Evolutionary conservation across 2,797 vertebrate species (phyloP).

Genomic region (Numenius phaeopus): DNA sequence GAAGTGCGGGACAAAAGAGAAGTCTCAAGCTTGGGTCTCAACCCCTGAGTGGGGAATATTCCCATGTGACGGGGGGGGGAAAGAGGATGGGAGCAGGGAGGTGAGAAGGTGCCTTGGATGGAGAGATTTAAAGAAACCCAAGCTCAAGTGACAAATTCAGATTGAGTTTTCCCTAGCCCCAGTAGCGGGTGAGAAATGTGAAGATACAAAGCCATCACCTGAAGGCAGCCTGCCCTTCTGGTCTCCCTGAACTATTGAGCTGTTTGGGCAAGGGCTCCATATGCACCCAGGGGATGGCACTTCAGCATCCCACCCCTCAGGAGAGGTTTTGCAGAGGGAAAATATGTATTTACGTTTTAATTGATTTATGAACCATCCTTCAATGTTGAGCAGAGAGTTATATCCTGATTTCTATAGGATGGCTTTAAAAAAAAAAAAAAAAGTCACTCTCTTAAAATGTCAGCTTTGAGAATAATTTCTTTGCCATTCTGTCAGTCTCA

Average conservation of each 20-base stretch:
- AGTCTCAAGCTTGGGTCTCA: not conserved
- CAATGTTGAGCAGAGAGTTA: not conserved
- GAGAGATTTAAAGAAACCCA: not conserved
- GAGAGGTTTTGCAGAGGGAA: not conserved
- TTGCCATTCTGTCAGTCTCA: not conserved
- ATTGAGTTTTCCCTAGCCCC: not conserved
- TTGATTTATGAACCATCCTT: not conserved
- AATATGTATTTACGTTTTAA: not conserved
- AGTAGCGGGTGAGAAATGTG: not conserved
- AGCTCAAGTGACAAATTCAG: not conserved
- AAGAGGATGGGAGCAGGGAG: not conserved
- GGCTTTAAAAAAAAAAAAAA: not conserved
- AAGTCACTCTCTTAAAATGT: constrained; percentile 25
- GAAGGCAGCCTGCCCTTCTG: not conserved
- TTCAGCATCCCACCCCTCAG: not conserved
- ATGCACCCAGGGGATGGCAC: not conserved
- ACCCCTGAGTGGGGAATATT: not conserved
- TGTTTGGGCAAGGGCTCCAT: not conserved
- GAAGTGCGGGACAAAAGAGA: not conserved
- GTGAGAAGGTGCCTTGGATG: not conserved
- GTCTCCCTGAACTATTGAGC: not conserved
- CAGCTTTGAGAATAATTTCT: constrained; percentile 21
- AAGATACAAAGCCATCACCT: not conserved
- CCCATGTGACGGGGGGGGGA: not conserved
- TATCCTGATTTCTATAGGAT: not conserved